phyloP scores from a whole-genome alignment of 2,888 invertebrate genomes.

The Orthosia gothica region DNA sequence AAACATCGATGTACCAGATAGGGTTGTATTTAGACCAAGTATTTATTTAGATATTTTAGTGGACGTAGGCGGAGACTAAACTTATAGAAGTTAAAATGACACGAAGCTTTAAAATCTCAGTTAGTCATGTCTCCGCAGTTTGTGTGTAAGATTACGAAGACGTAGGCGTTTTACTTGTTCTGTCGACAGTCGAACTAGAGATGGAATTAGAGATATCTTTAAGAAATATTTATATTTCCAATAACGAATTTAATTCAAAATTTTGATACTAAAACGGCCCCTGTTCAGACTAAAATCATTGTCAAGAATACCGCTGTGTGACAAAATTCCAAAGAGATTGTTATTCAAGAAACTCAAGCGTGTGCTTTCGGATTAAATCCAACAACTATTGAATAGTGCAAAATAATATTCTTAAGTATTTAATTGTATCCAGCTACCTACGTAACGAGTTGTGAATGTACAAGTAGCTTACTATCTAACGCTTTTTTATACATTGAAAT shows the following conservation, averaged over 20 bases:
- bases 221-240: conserved; percentile 65
- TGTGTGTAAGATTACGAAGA: conserved; percentile 63
- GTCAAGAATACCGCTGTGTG: conserved; percentile 15
- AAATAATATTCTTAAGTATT: conserved; percentile 56
- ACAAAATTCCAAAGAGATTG: conserved; percentile 56
- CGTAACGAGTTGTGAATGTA: conserved; percentile 69
- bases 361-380: conserved; percentile 69
- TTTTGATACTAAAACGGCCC: conserved; percentile 62
- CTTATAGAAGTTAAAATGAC: conserved; percentile 68
- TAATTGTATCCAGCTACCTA: conserved; percentile 65
- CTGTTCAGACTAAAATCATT: conserved; percentile 48
- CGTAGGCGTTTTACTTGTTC: conserved; percentile 65
- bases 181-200: conserved; percentile 83
- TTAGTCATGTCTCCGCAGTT: conserved; percentile 66
- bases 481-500: conserved; percentile 56
- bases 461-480: conserved; percentile 56
- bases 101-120: conserved; percentile 73
- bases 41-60: conserved; percentile 83
- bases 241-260: conserved; percentile 72
- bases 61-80: conserved; percentile 69
- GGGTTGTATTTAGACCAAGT: conserved; percentile 84
- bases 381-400: conserved; percentile 55
- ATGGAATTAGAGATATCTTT: conserved; percentile 68
- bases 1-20: conserved; percentile 77
- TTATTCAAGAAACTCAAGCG: conserved; percentile 35